These are phyloP conservation scores for Monoplex corrugatus DNA, from an alignment of 2,888 invertebrate species.

Conservation along the genomic window DNA sequence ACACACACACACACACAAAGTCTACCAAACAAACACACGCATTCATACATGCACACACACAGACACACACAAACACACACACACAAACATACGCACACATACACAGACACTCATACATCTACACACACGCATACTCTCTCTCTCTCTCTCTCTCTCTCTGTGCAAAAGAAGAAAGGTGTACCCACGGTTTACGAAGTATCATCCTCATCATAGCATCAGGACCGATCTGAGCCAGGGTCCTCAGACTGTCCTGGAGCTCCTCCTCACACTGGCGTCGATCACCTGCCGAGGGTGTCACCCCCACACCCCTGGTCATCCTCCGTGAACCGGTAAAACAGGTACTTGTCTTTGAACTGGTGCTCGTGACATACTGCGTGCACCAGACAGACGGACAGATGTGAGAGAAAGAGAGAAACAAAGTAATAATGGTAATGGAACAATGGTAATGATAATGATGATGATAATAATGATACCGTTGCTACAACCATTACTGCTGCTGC, in stretches of 20 bases:
- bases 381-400: background rate
- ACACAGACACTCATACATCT: background rate
- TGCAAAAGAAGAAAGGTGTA: slow-evolving; percentile 58
- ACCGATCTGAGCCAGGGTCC: slow-evolving; percentile 87
- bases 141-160: background rate
- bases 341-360: slow-evolving; percentile 91
- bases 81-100: background rate
- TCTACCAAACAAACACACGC: background rate
- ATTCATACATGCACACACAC: background rate
- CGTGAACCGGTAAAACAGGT: slow-evolving; percentile 90
- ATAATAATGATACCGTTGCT: too few relatives aligned
- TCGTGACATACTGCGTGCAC: slow-evolving; percentile 86
- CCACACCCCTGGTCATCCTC: slow-evolving; percentile 86
- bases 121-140: background rate
- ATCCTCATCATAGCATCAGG: slow-evolving; percentile 91
- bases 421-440: too few relatives aligned
- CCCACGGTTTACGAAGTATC: slow-evolving; percentile 91
- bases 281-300: slow-evolving; percentile 69
- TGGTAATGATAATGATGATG: too few relatives aligned
- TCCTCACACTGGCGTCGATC: slow-evolving; percentile 83
- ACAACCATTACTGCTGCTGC: too few relatives aligned
- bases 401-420: too few relatives aligned
- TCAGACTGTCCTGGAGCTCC: slow-evolving; percentile 87
- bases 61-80: background rate
- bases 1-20: too few relatives aligned